These are phyloP conservation scores for Sarcophaga peregrina DNA, from an alignment of 1,140 invertebrate genomes.

Conservation along the genomic window DNA sequence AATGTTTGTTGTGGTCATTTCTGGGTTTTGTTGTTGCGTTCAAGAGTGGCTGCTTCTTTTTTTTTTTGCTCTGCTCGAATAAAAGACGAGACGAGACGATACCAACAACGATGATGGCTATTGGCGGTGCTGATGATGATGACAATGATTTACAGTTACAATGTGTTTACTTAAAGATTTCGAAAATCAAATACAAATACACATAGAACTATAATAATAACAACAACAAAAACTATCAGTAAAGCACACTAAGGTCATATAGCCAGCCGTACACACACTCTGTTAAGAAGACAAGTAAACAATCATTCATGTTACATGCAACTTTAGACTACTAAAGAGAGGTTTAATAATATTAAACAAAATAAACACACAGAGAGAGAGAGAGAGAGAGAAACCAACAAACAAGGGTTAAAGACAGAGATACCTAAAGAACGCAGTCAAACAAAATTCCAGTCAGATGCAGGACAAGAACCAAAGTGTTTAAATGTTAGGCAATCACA, in stretches of 20 bases:
- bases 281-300: neutral
- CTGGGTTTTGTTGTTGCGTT: neutral
- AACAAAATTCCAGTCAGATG: too few species aligned
- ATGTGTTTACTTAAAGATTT: conserved; percentile 26
- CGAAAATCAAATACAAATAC: neutral
- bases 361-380: neutral
- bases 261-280: too few species aligned
- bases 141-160: conserved; percentile 37
- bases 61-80: neutral
- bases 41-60: neutral
- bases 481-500: too few species aligned
- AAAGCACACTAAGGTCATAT: too few species aligned
- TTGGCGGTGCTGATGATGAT: conserved; percentile 6
- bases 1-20: conserved; percentile 6
- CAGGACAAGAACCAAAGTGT: too few species aligned
- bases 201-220: too few species aligned
- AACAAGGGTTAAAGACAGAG: too few species aligned
- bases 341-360: neutral
- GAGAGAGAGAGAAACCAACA: too few species aligned
- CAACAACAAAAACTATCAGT: neutral
- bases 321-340: conserved; percentile 17
- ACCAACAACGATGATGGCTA: neutral
- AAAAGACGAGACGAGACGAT: neutral
- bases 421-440: too few species aligned
- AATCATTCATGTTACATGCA: neutral